Base-by-base conservation (phyloP, 1,140 invertebrate genomes). In the Orchestia grillus region DNA sequence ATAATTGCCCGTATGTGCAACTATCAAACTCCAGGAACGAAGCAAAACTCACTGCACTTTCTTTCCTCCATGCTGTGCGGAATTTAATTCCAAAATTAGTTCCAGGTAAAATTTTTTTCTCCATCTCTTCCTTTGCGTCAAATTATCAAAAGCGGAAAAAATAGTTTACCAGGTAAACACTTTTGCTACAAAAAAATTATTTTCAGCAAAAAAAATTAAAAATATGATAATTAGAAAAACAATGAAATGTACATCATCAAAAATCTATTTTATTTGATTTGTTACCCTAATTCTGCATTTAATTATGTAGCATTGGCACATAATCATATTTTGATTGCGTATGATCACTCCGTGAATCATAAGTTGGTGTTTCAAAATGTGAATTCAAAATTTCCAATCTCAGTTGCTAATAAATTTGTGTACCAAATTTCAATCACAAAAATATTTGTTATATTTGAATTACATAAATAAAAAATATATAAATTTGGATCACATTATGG, bases 41-140 rank as follows among this genome's bases (percentile, higher is more conserved):
- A 90, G 15, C 15, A 90, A 28, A 42, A 90, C 88, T 90, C 43
- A 90, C 88, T 42, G 15, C 15, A 16, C 15, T 42, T 90, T 43
- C 43, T 15, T 90, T 23, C 36, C 88, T 90, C 43, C 43, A 42
- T 42, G 88, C 88, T 42, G 88, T 44, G 41, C 88, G 4, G 41
- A 90, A 90, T 90, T 90, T 23, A 90, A 90, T 90, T 90, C 88
- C 88, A 28, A 90, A 90, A 36, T 90, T 90, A 3, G 88, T 90
- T 90, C 88, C 88, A 90, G 88, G 88, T 42, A 90, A 11, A 43
- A 90, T 90, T 42, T 44, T 90, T 90, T 90, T 90, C 88, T 90
- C 88, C 88, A 90, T 90, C 36, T 90, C 42, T 41, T 11, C 41
- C 43, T 42, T 8, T 11, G 28, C 88, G 41, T 90, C 28, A 11